Evolutionary conservation across 2,888 invertebrate species (phyloP).

Genomic region (Himalopsyche tibetana): DNA sequence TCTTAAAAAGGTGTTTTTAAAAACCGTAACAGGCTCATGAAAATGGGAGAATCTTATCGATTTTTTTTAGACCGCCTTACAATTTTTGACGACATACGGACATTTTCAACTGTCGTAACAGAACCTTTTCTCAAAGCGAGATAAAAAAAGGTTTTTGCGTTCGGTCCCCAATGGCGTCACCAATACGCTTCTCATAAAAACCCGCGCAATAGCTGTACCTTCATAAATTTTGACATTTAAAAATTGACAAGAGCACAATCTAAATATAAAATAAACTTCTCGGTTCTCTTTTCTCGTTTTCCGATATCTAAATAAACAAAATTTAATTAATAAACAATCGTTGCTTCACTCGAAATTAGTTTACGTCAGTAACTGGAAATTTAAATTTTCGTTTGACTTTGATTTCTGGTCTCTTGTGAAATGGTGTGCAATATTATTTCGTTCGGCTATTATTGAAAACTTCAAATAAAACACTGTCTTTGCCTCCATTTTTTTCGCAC

Average conservation of each 20-base stretch:
- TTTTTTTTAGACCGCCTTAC: conserved; percentile 10
- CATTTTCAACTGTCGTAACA: conserved; percentile 14
- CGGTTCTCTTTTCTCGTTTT: not conserved
- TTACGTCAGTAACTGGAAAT: too few relatives aligned
- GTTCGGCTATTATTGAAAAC: too few relatives aligned
- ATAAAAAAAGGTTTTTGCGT: conserved; percentile 4
- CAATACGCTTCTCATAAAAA: conserved; percentile 20
- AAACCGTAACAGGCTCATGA: not conserved
- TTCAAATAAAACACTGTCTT: too few relatives aligned
- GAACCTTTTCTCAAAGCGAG: conserved; percentile 12
- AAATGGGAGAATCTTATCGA: conserved; percentile 1
- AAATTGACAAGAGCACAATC: conserved; percentile 21
- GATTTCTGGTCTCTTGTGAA: too few relatives aligned
- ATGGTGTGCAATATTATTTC: too few relatives aligned
- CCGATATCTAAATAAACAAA: too few relatives aligned
- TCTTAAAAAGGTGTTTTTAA: too few relatives aligned
- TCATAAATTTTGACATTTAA: conserved; percentile 18
- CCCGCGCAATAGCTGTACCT: conserved; percentile 13
- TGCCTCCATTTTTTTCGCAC: too few relatives aligned
- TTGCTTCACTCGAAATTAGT: too few relatives aligned
- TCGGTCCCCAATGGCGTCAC: conserved; percentile 3
- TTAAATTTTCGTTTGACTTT: too few relatives aligned
- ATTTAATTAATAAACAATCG: too few relatives aligned
- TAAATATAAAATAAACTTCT: not conserved
- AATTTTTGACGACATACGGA: conserved; percentile 22